Base-by-base conservation (phyloP, 2,113 vertebrate genomes). In the Sclerurus mexicanus region DNA sequence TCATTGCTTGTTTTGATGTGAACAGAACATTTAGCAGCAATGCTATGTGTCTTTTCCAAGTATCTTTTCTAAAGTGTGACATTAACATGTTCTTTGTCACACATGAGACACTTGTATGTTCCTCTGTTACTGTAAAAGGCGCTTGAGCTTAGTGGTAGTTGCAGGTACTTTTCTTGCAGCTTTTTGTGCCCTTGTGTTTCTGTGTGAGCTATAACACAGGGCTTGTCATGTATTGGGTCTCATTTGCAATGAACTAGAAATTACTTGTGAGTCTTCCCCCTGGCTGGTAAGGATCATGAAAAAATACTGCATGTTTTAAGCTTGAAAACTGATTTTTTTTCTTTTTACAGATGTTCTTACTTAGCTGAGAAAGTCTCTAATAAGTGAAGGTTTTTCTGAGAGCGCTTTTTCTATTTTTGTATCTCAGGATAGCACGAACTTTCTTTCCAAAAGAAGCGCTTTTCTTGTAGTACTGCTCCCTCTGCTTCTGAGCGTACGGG, bases 401-500 rank as follows among this genome's bases (percentile, higher is more conserved):
- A 50, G 46, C 52, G 22, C 14, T 72, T 87, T 52, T 83, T 46
- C n/a, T 80, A 0, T 12, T 42, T 87, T 64, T 72, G 22, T 80
- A 2, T 40, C 56, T 91, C 23, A 2, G 37, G 33, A 18, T 14
- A 68, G 3, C 12, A 37, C 44, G 24, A 90, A 56, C 27, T 52
- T 89, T 39, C 44, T 74, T 90, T 86, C 83, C 33, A 11, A 87
- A 89, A 79, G 46, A n/a, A 80, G 23, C 19, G 3, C 39, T 83
- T 85, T 22, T 69, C 50, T 31, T 46, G 12, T 31, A 16, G 14
- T n/a, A 11, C 18, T 39, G 56, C 27, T 50, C 1, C 33, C 6
- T 62, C 42, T 58, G 2, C 63, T 42, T 6, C 6, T 62, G 21
- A 37, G 14, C 28, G 0, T 16, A 1, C 0, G 20, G 13, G 30